phyloP scores from a whole-genome alignment of 2,797 vertebrate species.

The Sternarchorhynchus goeldii region DNA sequence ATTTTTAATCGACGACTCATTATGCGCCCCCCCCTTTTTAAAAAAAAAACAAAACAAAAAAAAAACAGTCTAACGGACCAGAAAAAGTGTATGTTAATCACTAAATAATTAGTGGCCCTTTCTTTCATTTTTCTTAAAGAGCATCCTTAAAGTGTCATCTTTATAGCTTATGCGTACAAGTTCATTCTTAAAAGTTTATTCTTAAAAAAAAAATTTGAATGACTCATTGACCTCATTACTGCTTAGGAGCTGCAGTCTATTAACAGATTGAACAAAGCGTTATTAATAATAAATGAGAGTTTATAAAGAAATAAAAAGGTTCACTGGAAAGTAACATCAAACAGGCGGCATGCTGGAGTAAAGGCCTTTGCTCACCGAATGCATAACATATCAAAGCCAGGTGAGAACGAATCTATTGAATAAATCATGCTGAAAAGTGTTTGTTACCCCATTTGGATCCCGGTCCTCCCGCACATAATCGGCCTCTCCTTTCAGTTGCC shows the following conservation, averaged over 20 bases:
- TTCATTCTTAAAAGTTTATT: constrained; percentile 4
- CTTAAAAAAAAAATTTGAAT: neutral
- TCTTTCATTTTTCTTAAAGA: constrained; percentile 19
- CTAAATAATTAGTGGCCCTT: neutral
- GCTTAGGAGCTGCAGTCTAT: constrained; percentile 41
- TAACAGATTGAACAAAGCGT: constrained; percentile 51
- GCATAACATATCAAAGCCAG: constrained; percentile 57
- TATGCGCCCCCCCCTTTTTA: no score
- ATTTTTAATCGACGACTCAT: constrained; percentile 17
- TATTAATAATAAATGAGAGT: constrained; percentile 57
- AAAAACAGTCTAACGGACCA: neutral
- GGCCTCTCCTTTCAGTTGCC: neutral
- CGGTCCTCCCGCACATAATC: neutral
- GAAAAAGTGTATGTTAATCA: constrained; percentile 8
- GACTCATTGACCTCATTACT: neutral
- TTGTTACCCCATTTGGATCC: constrained; percentile 38
- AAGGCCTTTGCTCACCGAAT: constrained; percentile 33
- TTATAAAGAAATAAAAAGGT: constrained; percentile 40
- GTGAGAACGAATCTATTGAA: constrained; percentile 57
- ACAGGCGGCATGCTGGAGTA: constrained; percentile 45
- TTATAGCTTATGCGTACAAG: neutral
- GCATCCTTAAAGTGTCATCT: neutral
- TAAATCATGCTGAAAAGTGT: constrained; percentile 50
- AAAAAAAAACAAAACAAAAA: no score
- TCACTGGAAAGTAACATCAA: constrained; percentile 58